These are phyloP conservation scores for Sepiola atlantica DNA, from an alignment of 2,888 invertebrate genomes.

Conservation along the genomic window DNA sequence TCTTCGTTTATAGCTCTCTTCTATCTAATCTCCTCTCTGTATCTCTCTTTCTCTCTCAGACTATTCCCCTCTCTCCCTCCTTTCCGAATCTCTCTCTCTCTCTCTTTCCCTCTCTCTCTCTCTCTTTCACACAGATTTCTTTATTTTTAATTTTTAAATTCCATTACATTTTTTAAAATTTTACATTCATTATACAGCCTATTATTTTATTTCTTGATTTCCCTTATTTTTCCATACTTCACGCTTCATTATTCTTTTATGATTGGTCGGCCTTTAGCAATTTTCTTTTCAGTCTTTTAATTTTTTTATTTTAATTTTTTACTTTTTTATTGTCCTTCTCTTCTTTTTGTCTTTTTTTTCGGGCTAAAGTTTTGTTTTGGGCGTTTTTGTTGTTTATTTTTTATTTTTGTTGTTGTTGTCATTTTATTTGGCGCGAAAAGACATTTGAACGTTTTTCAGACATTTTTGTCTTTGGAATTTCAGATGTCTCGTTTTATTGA, in stretches of 20 bases:
- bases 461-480: constrained; percentile 8
- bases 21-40: not conserved
- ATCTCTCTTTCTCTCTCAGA: not conserved
- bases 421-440: not conserved
- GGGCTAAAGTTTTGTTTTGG: no score
- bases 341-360: no score
- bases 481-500: not conserved
- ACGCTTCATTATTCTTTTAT: not conserved
- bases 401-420: not conserved
- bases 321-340: not conserved
- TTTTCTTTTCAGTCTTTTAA: not conserved
- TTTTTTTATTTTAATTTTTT: not conserved
- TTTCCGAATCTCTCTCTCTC: no score
- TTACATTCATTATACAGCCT: not conserved
- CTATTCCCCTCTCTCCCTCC: not conserved
- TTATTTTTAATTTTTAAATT: no score
- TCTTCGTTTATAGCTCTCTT: not conserved
- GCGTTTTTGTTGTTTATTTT: no score
- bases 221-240: not conserved
- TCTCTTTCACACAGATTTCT: not conserved
- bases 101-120: not conserved
- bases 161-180: not conserved
- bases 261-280: not conserved
- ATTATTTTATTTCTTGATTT: not conserved
- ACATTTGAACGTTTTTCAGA: not conserved